Evolutionary conservation across 2,797 vertebrate genomes (phyloP), one percentile per base, ranked within the genome.

Genomic region (Luscinia megarhynchos): DNA sequence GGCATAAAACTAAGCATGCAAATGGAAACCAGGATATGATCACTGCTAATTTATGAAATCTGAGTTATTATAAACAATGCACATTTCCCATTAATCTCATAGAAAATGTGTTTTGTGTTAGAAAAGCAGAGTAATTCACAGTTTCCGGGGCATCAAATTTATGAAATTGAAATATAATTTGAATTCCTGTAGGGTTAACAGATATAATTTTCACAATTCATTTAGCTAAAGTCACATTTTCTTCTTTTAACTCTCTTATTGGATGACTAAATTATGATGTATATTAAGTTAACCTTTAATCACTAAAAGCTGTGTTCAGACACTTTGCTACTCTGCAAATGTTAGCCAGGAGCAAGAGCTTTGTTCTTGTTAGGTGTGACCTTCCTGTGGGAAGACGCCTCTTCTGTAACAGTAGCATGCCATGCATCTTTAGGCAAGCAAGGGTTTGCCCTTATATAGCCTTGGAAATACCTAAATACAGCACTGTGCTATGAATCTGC

Each of bases 281-380:
- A 55, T 59, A 94, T 93, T 89, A 94, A 97, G 95, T 96, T 94
- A 93, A 85, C 73, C 43, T 89, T 91, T 96, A 75, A 92, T 78
- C 58, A 77, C 38, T 83, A 74, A 83, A 92, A 85, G 55, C 74
- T 80, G 58, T 57, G 68, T 77, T 90, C 80, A 80, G 72, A 69
- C 63, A 94, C 83, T 94, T 61, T 81, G 62, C 36, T 91, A 76
- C 45, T 89, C 62, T 90, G 79, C 69, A 97, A 92, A 95, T 38
- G 43, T 70, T 85, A 83, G 21, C 69, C 53, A 92, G 45, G 51
- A 87, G 58, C 36, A 95, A 85, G 58, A 67, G 24, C 53, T 81
- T 96, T 87, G 38, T 72, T 90, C 75, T 62, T 69, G 34, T 36
- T 84, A 63, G 62, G 51, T 82, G 50, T 43, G 16, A 51, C 27